These are phyloP conservation scores for Pimephales promelas DNA, from an alignment of 2,113 vertebrate species.

Conservation along the genomic window DNA sequence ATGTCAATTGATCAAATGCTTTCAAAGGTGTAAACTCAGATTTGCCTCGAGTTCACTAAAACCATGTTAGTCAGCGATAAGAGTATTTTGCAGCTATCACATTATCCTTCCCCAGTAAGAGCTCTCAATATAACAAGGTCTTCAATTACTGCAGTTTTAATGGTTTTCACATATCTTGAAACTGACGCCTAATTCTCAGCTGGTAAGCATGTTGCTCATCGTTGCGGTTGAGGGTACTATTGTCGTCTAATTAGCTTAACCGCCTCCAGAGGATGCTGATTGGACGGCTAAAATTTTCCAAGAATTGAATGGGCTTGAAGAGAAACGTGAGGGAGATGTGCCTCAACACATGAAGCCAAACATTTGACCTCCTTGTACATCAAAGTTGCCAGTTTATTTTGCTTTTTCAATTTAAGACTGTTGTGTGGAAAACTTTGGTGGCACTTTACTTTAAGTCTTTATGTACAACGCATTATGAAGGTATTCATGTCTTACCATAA, in stretches of 20 bases:
- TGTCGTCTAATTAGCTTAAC: conserved; percentile 17
- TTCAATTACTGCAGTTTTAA: conserved; percentile 2
- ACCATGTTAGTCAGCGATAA: not conserved
- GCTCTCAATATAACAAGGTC: not conserved
- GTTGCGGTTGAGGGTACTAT: not conserved
- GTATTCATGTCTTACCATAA: too few relatives aligned
- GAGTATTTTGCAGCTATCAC: not conserved
- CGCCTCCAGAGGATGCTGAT: conserved; percentile 6
- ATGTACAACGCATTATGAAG: too few relatives aligned
- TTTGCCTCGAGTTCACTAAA: not conserved
- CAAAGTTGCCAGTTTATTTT: not conserved
- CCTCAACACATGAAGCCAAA: not conserved
- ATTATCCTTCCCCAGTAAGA: not conserved
- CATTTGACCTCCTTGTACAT: not conserved
- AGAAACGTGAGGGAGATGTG: not conserved
- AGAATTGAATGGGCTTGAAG: not conserved
- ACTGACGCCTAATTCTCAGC: not conserved
- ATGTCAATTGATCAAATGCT: not conserved
- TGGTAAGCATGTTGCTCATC: not conserved
- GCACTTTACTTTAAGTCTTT: too few relatives aligned
- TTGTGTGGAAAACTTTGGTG: not conserved
- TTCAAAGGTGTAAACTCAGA: not conserved
- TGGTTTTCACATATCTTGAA: conserved; percentile 12
- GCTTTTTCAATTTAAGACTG: not conserved
- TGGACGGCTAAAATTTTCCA: not conserved